Conservation (phyloP, 2,888 invertebrate species). For the Cosmorhoe ocellata region DNA sequence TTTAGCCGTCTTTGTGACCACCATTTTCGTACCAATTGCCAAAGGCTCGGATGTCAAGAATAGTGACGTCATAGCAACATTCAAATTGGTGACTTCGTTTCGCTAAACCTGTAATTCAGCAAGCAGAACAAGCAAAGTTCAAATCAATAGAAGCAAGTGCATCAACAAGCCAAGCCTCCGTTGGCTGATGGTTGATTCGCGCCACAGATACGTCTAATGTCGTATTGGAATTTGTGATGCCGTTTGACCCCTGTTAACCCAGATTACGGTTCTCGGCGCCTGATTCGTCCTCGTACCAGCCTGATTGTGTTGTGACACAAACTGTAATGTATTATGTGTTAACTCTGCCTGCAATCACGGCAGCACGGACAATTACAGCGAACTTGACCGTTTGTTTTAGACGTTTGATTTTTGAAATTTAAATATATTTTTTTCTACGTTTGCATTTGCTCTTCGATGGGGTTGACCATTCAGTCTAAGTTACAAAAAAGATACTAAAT, state of each 20-base stretch:
- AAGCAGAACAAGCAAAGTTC: slow-evolving; percentile 24
- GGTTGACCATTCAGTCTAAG: neutral
- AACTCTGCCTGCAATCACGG: slow-evolving; percentile 82
- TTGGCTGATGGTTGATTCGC: slow-evolving; percentile 73
- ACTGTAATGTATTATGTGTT: slow-evolving; percentile 83
- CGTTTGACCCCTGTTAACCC: slow-evolving; percentile 89
- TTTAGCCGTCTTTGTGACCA: no score
- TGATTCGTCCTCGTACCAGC: slow-evolving; percentile 79
- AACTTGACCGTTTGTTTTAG: slow-evolving; percentile 60
- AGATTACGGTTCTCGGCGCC: slow-evolving; percentile 85
- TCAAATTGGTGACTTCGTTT: neutral
- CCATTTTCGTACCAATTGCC: no score
- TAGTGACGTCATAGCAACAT: slow-evolving; percentile 2
- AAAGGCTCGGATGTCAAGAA: neutral
- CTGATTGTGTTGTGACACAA: slow-evolving; percentile 83
- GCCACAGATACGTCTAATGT: slow-evolving; percentile 83
- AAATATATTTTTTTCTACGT: no score
- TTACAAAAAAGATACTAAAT: neutral
- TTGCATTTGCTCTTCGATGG: neutral
- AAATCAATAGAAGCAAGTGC: slow-evolving; percentile 31
- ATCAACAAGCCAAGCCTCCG: slow-evolving; percentile 51
- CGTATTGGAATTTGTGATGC: slow-evolving; percentile 87
- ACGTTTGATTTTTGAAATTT: slow-evolving; percentile 27
- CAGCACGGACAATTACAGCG: slow-evolving; percentile 75
- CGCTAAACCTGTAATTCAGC: slow-evolving; percentile 23